phyloP scores from a whole-genome alignment of 2,113 vertebrate species.

The Fregetta grallaria region DNA sequence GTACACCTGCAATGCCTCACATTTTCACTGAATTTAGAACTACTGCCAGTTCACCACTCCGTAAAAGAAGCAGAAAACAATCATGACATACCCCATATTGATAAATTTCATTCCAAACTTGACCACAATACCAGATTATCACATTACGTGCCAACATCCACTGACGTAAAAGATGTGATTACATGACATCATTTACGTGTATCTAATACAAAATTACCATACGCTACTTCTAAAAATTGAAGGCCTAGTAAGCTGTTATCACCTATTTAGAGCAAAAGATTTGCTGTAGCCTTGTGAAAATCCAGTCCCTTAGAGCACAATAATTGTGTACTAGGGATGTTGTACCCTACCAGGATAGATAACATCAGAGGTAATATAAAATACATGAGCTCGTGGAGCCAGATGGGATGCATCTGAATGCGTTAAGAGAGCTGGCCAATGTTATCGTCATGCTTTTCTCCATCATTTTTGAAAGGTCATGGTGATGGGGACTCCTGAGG shows the following conservation, averaged over 20 bases:
- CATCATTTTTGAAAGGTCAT: neutral
- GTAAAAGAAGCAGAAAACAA: neutral
- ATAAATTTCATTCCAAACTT: neutral
- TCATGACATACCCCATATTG: no score
- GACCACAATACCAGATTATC: neutral
- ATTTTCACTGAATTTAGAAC: neutral
- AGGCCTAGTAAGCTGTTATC: neutral
- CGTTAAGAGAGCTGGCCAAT: neutral
- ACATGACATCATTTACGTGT: neutral
- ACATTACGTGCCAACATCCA: neutral
- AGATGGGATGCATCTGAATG: neutral
- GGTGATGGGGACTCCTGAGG: neutral
- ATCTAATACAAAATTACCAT: neutral
- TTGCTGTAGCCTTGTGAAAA: neutral
- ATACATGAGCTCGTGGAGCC: neutral
- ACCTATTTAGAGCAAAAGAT: neutral
- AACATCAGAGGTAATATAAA: neutral
- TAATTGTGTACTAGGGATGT: neutral
- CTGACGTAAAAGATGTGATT: neutral
- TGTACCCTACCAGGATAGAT: neutral
- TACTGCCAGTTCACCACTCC: neutral
- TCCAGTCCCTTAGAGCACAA: neutral
- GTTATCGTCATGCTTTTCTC: neutral
- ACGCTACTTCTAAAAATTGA: neutral
- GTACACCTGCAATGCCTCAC: neutral